Percentiles rank a stretch among this genome's conserved stretches.
Evolutionary conservation across 2,888 invertebrate species (phyloP).

Genomic region (Thysanoteuthis rhombus): DNA sequence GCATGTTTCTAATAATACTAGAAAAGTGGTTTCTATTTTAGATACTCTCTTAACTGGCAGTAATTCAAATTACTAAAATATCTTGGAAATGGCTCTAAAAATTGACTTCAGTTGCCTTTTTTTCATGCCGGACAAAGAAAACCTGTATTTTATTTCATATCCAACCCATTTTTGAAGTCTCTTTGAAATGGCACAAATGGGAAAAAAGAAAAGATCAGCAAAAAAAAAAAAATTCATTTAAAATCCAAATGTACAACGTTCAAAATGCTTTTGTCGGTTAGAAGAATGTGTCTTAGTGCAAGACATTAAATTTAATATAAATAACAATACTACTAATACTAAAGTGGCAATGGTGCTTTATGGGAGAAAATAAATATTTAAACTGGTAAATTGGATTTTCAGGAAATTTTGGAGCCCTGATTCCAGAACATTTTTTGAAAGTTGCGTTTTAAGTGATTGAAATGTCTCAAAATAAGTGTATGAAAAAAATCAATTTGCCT

Average conservation of each 20-base stretch:
- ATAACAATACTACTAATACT: neutral
- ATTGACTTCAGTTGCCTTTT: neutral
- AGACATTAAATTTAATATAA: neutral
- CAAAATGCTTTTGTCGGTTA: neutral
- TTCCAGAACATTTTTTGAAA: neutral
- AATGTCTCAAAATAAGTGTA: neutral
- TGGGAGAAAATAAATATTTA: neutral
- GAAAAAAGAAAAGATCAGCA: neutral
- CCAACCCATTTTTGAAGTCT: neutral
- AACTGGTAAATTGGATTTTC: neutral
- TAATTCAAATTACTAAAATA: slow-evolving; percentile 12
- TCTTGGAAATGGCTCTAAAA: neutral
- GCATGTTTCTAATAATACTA: neutral
- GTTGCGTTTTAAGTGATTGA: neutral
- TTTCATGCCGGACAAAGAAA: neutral
- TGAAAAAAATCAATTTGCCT: neutral
- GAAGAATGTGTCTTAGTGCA: neutral
- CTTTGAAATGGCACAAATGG: neutral
- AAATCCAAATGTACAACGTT: neutral
- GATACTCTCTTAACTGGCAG: neutral
- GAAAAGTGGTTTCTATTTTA: slow-evolving; percentile 12
- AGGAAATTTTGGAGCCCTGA: neutral
- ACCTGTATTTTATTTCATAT: neutral
- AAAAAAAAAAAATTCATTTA: neutral
- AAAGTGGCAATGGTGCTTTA: neutral